Base-by-base conservation (phyloP, 2,888 invertebrate species). In the Pycnomerus fuliginosus region DNA sequence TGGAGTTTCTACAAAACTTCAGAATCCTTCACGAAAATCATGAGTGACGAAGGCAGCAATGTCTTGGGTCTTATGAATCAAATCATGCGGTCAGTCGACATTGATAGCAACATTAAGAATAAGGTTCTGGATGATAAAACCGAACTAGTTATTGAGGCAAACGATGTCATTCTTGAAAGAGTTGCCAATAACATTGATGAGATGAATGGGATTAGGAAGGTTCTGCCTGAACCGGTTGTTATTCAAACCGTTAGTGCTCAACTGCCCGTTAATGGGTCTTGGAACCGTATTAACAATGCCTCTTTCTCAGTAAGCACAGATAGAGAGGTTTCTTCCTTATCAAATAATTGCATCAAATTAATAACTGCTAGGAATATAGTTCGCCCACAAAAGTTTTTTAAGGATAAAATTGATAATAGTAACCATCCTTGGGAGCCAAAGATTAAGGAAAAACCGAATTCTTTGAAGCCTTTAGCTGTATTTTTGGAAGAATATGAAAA, bases 361-460 rank as follows among this genome's bases (percentile, higher is more conserved):
- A 72, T 87, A 25, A 80, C 85, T 1, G 85, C 82, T 0, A 84
- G 83, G 65, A 85, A 87, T 68, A 79, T 90, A 44, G 76, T 80
- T 12, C 78, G 91, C 37, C 95, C 96, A 0, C 97, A 97, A 70
- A 71, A 87, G 11, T 79, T 79, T 52, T 97, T 96, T 65, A 86
- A 85, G 62, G 87, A 88, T 53, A 82, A 85, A 53, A 80, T 95
- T 16, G 90, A 95, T 65, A 97, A 97, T 65, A 82, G 83, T 2
- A 71, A 78, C 2, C 69, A 69, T 3, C 82, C 93, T 1, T 97
- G 95, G 82, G 76, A 83, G 33, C 96, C 96, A 0, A 79, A 82
- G 58, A 82, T 97, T 32, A 85, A 80, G 32, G 83, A 87, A 16
- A 97, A 97, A 68, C 95, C 93, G 0, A 90, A 97, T 74, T 85